Conservation (phyloP, 2,888 invertebrate genomes). For the Spisula solida region DNA sequence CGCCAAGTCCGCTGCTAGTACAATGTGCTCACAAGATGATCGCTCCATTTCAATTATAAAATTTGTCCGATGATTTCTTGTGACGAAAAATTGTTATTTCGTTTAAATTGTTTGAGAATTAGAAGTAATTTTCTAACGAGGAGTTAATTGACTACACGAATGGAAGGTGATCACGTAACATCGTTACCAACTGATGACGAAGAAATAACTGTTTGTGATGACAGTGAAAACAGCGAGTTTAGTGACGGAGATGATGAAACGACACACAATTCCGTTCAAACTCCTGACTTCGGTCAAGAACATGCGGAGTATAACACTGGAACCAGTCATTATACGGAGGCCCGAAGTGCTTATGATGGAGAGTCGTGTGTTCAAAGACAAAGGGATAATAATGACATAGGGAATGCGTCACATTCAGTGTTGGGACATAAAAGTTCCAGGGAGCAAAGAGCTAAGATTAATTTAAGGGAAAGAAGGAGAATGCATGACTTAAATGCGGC, state of each 20-base stretch:
- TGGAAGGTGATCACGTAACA: neutral
- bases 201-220: conserved; percentile 29
- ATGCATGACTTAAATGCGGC: conserved; percentile 88
- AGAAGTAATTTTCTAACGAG: neutral
- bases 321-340: neutral
- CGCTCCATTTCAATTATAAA: neutral
- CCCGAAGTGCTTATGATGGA: neutral
- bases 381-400: neutral
- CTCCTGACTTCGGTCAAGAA: neutral
- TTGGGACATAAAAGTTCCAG: neutral
- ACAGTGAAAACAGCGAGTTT: neutral
- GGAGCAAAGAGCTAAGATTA: conserved; percentile 80
- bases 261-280: neutral
- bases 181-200: neutral
- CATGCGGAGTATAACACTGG: neutral
- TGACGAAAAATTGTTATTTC: neutral
- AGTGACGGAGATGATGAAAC: neutral
- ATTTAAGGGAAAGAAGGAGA: conserved; percentile 87
- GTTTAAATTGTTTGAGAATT: neutral
- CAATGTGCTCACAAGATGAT: neutral
- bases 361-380: no score
- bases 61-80: neutral
- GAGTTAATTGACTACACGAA: neutral
- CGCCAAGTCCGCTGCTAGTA: neutral
- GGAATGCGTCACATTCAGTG: neutral